A percentile compares a stretch with the other conserved stretches of the same genome.
Evolutionary conservation across 2,797 vertebrate species (phyloP).

Genomic region (Rhynchonycteris naso): DNA sequence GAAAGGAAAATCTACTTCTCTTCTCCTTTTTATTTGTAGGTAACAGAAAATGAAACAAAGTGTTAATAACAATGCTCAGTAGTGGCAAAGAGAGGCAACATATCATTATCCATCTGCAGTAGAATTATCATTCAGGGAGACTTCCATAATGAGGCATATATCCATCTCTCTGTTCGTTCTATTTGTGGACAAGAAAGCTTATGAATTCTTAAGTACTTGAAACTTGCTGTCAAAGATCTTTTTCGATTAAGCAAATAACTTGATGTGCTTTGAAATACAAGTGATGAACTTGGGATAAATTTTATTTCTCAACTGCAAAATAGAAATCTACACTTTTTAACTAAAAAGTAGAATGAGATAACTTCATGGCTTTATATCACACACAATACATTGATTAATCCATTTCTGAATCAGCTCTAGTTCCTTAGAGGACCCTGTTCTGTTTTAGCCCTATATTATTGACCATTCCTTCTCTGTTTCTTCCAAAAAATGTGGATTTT

Average conservation of each 20-base stretch:
- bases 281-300: conserved; percentile 45
- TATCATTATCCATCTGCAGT: conserved; percentile 77
- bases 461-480: not conserved
- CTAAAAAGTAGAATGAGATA: conserved; percentile 27
- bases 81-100: conserved; percentile 59
- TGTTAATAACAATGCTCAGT: conserved; percentile 63
- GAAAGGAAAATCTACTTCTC: conserved; percentile 26
- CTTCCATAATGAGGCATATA: conserved; percentile 38
- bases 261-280: conserved; percentile 68
- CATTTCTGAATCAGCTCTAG: not conserved
- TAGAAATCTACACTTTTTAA: conserved; percentile 46
- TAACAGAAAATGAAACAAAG: conserved; percentile 70
- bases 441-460: not conserved
- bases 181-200: conserved; percentile 63
- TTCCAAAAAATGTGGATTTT: conserved; percentile 2
- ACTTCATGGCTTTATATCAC: not conserved
- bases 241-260: conserved; percentile 69
- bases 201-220: conserved; percentile 73
- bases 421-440: not conserved
- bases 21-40: conserved; percentile 38
- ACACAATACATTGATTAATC: not conserved
- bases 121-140: conserved; percentile 70
- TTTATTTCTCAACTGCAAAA: conserved; percentile 38
- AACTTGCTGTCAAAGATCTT: conserved; percentile 72
- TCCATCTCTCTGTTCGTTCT: conserved; percentile 64